Evolutionary conservation across 2,113 vertebrate genomes (phyloP), one percentile per base, ranked within the genome.

Genomic region (Oryzias celebensis): DNA sequence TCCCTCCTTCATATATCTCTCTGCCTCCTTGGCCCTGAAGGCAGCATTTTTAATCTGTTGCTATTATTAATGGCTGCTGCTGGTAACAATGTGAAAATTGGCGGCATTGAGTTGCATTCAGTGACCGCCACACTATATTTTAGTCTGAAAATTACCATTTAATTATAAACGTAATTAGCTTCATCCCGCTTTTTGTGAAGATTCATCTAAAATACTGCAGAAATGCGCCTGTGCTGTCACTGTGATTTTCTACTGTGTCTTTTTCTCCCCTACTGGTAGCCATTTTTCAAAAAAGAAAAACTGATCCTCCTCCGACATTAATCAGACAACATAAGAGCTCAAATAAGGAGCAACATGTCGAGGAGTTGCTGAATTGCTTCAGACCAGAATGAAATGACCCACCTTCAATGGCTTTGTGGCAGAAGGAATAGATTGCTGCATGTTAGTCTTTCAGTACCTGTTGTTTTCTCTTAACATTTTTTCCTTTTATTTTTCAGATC

Each of bases 401-500:
- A 46, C 5, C 2, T 45, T 16, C 51, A 71, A 16, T 44, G 36
- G 22, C 17, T 55, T 20, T 43, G n/a, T 42, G 18, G 13, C 41
- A 50, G 23, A 6, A 7, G 1, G 4, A 65, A 15, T 15, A 45
- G 8, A 45, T 60, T 12, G 46, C 2, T 5, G 16, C 44, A 45
- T 4, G 44, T 45, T 45, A 36, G 36, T 10, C 44, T 45, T 4
- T 6, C 44, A 17, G 15, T 51, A 26, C 23, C 14, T 53, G 7
- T 50, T 59, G 5, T 20, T 42, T 26, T 71, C 44, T 44, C 59
- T 72, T 22, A 83, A 14, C 24, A 18, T 62, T 45, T 55, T 17
- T 48, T 68, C 2, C 23, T 73, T 68, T 75, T 31, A 20, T 52
- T 14, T 81, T 88, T 64, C 80, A 89, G 88, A 71, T 76, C 53